Conservation (phyloP, 2,888 invertebrate species). For the Apomyelois bistriatella region DNA sequence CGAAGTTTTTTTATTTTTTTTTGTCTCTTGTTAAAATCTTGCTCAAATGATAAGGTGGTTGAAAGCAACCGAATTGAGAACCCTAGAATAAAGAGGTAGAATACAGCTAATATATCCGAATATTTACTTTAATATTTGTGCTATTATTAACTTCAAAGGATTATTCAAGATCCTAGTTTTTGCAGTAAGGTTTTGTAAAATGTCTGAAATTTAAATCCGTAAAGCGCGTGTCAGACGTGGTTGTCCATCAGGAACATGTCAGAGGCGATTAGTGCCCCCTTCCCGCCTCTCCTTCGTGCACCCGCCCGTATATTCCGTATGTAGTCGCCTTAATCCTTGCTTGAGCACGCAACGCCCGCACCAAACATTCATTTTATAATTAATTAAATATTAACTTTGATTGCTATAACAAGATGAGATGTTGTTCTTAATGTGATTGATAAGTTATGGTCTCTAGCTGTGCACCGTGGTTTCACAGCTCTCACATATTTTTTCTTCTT, state of each 20-base stretch:
- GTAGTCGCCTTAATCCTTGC: conserved; percentile 51
- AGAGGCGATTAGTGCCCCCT: conserved; percentile 53
- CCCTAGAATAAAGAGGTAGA: too few species aligned
- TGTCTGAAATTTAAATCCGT: conserved; percentile 9
- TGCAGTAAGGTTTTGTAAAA: not conserved
- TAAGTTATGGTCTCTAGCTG: too few species aligned
- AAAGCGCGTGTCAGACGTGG: conserved; percentile 18
- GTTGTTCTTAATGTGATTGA: not conserved
- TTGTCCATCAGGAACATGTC: conserved; percentile 54
- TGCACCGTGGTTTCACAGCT: too few species aligned
- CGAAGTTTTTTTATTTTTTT: too few species aligned
- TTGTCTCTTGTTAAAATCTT: too few species aligned
- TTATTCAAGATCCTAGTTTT: not conserved
- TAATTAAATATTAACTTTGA: conserved; percentile 40
- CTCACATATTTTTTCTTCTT: too few species aligned
- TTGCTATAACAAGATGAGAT: not conserved
- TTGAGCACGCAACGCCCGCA: conserved; percentile 63
- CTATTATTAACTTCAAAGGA: too few species aligned
- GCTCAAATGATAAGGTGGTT: too few species aligned
- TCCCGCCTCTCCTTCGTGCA: conserved; percentile 20
- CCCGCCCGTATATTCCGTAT: conserved; percentile 31
- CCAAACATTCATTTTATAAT: conserved; percentile 43
- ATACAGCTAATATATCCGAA: too few species aligned
- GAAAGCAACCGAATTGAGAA: too few species aligned
- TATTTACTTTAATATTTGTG: too few species aligned